phyloP scores from a whole-genome alignment of 1,140 invertebrate species.

The Sitobion miscanthi region DNA sequence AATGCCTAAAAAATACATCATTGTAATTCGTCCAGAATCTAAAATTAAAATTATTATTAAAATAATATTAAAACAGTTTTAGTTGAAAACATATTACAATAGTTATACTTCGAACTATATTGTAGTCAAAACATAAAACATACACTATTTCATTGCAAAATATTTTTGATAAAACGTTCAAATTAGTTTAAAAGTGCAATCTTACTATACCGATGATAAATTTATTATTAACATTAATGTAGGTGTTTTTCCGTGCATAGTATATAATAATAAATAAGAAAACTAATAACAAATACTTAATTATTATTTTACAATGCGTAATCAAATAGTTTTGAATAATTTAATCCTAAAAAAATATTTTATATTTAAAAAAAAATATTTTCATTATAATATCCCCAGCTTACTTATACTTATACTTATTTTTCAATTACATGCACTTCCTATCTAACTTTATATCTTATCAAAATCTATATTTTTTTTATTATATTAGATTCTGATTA shows the following conservation, averaged over 20 bases:
- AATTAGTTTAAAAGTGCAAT: not conserved
- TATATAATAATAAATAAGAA: not conserved
- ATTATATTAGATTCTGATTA: no score
- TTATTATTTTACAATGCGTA: not conserved
- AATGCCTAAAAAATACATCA: not conserved
- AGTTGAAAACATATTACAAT: not conserved
- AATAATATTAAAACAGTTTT: conserved; percentile 36
- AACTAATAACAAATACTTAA: not conserved
- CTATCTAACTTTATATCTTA: not conserved
- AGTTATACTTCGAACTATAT: not conserved
- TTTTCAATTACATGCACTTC: not conserved
- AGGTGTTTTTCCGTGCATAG: not conserved
- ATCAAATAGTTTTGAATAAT: not conserved
- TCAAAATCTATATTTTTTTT: not conserved
- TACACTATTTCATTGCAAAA: not conserved
- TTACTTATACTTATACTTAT: not conserved
- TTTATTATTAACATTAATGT: not conserved
- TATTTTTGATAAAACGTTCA: not conserved
- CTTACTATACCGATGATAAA: not conserved
- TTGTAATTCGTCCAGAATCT: not conserved
- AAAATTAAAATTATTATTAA: not conserved
- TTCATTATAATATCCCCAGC: no score
- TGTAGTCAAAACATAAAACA: not conserved
- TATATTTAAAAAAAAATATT: not conserved
- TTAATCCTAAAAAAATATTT: not conserved